Conservation (phyloP, 2,113 vertebrate genomes). For the Polypterus senegalus region DNA sequence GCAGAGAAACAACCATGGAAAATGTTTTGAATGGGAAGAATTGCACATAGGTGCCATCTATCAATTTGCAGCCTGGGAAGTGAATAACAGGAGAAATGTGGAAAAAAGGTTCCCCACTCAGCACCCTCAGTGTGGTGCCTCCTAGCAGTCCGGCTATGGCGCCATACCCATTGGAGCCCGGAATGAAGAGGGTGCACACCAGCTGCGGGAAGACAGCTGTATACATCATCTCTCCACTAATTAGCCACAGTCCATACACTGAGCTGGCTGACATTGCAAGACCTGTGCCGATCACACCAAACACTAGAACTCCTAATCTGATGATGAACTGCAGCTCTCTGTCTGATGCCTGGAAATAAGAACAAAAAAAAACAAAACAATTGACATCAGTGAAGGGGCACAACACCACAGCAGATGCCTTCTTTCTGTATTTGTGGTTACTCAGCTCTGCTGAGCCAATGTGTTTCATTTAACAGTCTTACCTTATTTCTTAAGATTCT, state of each 20-base stretch:
- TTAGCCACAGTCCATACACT: constrained; percentile 45
- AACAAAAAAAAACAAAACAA: not conserved
- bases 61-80: constrained; percentile 44
- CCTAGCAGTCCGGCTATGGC: constrained; percentile 40
- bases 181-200: constrained; percentile 44
- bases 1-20: constrained; percentile 43
- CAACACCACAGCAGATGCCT: constrained; percentile 1
- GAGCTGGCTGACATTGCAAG: constrained; percentile 51
- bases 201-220: constrained; percentile 52
- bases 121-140: constrained; percentile 46
- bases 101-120: constrained; percentile 58
- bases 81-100: constrained; percentile 38
- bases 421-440: not conserved
- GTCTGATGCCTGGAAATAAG: constrained; percentile 44
- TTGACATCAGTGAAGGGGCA: not conserved
- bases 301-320: constrained; percentile 42
- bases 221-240: constrained; percentile 53
- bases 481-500: constrained; percentile 41
- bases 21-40: constrained; percentile 57
- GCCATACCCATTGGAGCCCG: constrained; percentile 43
- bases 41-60: constrained; percentile 36
- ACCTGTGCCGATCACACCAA: constrained; percentile 36
- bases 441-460: fast-evolving
- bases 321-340: constrained; percentile 46
- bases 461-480: constrained; percentile 2